Percentiles rank a stretch among this genome's conserved stretches.
phyloP scores from a whole-genome alignment of 2,888 invertebrate species.

The Lypha dubia region DNA sequence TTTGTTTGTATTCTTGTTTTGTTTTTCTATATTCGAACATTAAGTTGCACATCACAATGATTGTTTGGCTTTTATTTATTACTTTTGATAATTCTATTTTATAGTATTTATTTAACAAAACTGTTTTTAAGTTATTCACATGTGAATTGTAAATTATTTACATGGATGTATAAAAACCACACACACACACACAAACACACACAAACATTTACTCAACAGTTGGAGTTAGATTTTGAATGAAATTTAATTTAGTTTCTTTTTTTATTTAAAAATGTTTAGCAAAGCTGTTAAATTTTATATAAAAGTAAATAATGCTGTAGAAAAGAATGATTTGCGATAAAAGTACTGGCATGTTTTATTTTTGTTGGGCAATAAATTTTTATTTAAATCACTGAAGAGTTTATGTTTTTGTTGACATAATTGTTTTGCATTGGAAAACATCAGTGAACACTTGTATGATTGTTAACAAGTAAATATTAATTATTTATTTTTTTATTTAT shows the following conservation, averaged over 20 bases:
- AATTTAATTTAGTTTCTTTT: conserved; percentile 1
- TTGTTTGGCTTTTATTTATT: background rate
- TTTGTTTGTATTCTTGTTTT: conserved; percentile 44
- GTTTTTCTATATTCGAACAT: conserved; percentile 11
- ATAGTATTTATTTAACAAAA: conserved; percentile 65
- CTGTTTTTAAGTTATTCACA: conserved; percentile 61
- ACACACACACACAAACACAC: too few species aligned
- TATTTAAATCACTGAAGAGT: background rate
- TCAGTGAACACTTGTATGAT: conserved; percentile 1
- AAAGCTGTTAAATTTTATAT: conserved; percentile 21
- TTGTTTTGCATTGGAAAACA: background rate
- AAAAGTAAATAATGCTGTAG: conserved; percentile 13
- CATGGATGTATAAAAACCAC: conserved; percentile 47
- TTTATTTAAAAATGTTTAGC: background rate
- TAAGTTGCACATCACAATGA: background rate
- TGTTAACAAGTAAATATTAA: background rate
- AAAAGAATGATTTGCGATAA: background rate
- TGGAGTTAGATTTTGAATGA: background rate
- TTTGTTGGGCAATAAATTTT: background rate
- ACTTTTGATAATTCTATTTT: conserved; percentile 31
- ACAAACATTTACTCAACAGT: too few species aligned
- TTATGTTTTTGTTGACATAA: background rate
- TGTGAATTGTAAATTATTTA: too few species aligned
- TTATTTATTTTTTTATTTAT: background rate
- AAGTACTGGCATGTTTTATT: background rate